A percentile compares a stretch with the other conserved stretches of the same genome.
Conservation (phyloP, 2,888 invertebrate genomes). For the Ormyrus thymus region DNA sequence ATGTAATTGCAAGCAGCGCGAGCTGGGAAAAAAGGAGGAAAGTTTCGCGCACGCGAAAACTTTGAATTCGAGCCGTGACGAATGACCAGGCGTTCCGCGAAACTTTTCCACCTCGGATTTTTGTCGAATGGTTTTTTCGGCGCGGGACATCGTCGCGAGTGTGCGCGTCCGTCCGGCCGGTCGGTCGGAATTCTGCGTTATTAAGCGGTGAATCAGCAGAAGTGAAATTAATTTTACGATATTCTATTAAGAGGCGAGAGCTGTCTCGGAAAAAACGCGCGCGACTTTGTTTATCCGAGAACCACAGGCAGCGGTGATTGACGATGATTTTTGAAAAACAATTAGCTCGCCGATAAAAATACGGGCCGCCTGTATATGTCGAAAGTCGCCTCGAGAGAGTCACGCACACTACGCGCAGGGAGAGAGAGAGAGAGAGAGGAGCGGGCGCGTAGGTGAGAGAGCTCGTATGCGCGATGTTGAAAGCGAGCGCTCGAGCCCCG, state of each 20-base stretch:
- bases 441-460: not conserved
- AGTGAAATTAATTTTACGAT: no score
- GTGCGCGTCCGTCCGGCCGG: not conserved
- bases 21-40: not conserved
- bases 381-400: not conserved
- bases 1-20: no score
- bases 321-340: conserved; percentile 19
- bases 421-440: not conserved
- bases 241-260: no score
- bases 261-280: conserved; percentile 8
- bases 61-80: conserved; percentile 11
- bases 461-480: not conserved
- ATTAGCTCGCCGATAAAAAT: conserved; percentile 27
- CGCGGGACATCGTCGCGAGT: not conserved
- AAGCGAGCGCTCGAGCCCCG: not conserved
- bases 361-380: not conserved
- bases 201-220: no score
- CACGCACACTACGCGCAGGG: not conserved
- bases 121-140: not conserved
- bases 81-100: no score
- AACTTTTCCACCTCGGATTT: no score
- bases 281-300: conserved; percentile 12
- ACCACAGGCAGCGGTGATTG: not conserved
- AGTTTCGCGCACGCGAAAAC: not conserved
- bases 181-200: not conserved